A percentile compares a stretch with the other conserved stretches of the same genome.
Evolutionary conservation across 2,888 invertebrate genomes (phyloP).

Genomic region (Chrysomela aeneicollis): DNA sequence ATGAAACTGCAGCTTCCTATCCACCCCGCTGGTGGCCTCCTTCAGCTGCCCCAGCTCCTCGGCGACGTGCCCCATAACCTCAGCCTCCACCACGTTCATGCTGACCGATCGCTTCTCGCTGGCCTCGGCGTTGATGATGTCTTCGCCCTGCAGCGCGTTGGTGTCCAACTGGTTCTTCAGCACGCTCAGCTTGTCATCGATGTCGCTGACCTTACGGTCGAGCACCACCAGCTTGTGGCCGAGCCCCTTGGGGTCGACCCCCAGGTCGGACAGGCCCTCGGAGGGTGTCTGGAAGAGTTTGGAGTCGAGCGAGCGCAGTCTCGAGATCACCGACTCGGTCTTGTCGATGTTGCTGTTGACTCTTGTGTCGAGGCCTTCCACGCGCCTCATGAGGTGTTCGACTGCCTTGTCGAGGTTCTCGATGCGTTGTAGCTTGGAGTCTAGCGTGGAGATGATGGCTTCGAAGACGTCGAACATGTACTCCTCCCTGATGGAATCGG

Average conservation of each 20-base stretch:
- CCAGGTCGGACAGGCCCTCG: constrained; percentile 49
- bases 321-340: constrained; percentile 83
- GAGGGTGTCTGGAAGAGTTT: constrained; percentile 71
- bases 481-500: constrained; percentile 72
- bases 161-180: constrained; percentile 85
- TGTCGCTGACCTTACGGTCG: constrained; percentile 85
- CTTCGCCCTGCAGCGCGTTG: constrained; percentile 79
- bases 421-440: constrained; percentile 86
- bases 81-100: constrained; percentile 81
- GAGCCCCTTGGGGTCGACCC: constrained; percentile 63
- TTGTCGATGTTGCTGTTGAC: constrained; percentile 86
- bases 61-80: constrained; percentile 82
- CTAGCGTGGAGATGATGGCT: constrained; percentile 87
- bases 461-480: constrained; percentile 90
- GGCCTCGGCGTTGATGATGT: constrained; percentile 86
- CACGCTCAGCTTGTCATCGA: constrained; percentile 79
- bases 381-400: constrained; percentile 84
- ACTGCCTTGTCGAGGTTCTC: constrained; percentile 89
- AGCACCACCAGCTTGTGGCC: constrained; percentile 75
- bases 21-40: constrained; percentile 79
- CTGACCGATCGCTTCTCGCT: constrained; percentile 88
- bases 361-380: constrained; percentile 82
- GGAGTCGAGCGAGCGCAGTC: constrained; percentile 76
- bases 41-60: constrained; percentile 82
- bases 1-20: constrained; percentile 84